phyloP scores from a whole-genome alignment of 2,113 vertebrate genomes.

The Mustelus asterias region DNA sequence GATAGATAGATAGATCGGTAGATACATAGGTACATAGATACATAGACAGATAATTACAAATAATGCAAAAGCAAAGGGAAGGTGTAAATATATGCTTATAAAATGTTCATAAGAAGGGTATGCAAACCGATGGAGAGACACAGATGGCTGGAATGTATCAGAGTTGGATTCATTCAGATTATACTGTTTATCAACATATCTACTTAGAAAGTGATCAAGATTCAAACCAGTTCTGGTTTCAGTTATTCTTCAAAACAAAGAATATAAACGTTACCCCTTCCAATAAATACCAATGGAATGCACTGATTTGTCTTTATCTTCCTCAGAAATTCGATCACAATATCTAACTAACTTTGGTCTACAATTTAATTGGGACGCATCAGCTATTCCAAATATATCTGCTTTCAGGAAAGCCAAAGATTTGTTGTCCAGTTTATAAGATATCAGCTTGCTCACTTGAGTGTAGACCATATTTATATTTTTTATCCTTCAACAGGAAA shows the following conservation, averaged over 20 bases:
- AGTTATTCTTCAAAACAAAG: not conserved
- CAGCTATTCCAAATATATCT: not conserved
- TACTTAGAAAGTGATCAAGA: not conserved
- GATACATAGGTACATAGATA: conserved; percentile 12
- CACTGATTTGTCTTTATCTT: not conserved
- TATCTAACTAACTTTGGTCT: not conserved
- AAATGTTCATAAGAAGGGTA: not conserved
- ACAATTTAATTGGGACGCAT: not conserved
- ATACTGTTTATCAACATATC: not conserved
- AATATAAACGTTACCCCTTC: not conserved
- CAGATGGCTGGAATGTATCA: too few relatives aligned
- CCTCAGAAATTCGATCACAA: not conserved
- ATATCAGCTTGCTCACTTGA: not conserved
- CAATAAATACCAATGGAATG: not conserved
- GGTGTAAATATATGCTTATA: too few relatives aligned
- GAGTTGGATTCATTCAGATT: not conserved
- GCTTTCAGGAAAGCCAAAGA: not conserved
- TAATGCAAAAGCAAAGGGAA: not conserved
- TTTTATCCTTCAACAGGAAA: too few relatives aligned
- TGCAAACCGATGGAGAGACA: not conserved
- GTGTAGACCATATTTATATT: not conserved
- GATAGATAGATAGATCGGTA: not conserved
- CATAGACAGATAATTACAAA: not conserved
- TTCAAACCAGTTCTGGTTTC: not conserved
- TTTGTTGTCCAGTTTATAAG: not conserved